Percentiles rank a stretch among this genome's conserved stretches.
Evolutionary conservation across 2,113 vertebrate species (phyloP).

Genomic region (Phyllopteryx taeniolatus): DNA sequence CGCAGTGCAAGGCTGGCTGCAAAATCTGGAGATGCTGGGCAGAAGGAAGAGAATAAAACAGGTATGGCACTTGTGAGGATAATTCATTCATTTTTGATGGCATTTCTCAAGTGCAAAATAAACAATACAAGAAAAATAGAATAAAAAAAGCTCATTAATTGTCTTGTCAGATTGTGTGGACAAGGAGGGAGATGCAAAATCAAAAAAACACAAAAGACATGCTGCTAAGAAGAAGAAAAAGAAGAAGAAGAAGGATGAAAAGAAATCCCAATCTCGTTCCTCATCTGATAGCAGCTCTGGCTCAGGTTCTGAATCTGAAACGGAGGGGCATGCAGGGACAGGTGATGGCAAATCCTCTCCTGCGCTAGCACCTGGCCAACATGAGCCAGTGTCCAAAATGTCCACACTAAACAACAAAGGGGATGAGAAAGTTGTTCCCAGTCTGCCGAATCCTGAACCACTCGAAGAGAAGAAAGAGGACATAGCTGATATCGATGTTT

Average conservation of each 20-base stretch:
- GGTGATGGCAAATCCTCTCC: constrained; percentile 45
- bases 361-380: constrained; percentile 35
- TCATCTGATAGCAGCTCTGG: constrained; percentile 73
- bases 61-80: neutral
- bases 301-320: constrained; percentile 73
- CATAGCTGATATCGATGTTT: constrained; percentile 20
- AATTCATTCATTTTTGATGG: neutral
- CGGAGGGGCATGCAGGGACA: constrained; percentile 54
- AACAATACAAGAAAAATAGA: constrained; percentile 3
- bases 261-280: constrained; percentile 76
- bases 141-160: constrained; percentile 11
- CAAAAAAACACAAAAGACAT: constrained; percentile 74
- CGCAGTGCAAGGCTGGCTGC: constrained; percentile 59
- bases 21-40: constrained; percentile 41
- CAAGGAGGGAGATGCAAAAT: constrained; percentile 64
- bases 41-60: constrained; percentile 62
- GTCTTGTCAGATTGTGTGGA: constrained; percentile 43
- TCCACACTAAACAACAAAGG: constrained; percentile 43
- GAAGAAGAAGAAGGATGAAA: constrained; percentile 73
- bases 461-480: constrained; percentile 45
- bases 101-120: neutral
- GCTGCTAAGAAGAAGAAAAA: constrained; percentile 77
- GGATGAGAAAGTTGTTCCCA: constrained; percentile 38
- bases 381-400: constrained; percentile 49
- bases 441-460: constrained; percentile 36